phyloP scores from a whole-genome alignment of 2,797 vertebrate genomes.

The Decapterus maruadsi region DNA sequence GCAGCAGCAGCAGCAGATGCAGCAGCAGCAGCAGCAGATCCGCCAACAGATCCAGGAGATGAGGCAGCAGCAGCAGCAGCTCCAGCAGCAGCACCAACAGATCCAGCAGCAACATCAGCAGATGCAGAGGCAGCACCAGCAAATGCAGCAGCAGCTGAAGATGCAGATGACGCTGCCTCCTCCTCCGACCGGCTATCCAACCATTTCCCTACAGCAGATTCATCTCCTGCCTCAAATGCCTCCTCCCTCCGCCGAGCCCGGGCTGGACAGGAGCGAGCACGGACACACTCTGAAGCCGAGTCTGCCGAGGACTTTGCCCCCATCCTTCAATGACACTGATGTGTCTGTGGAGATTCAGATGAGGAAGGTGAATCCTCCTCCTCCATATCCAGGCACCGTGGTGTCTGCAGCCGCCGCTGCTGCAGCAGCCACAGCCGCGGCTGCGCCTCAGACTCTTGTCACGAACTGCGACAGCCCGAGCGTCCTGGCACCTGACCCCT shows the following conservation, averaged over 20 bases:
- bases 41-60: constrained; percentile 86
- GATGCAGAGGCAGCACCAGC: constrained; percentile 88
- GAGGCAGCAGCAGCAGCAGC: constrained; percentile 87
- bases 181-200: constrained; percentile 83
- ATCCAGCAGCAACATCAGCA: constrained; percentile 88
- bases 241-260: constrained; percentile 78
- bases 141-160: constrained; percentile 89
- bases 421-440: constrained; percentile 41
- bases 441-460: constrained; percentile 76
- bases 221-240: constrained; percentile 84
- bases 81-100: constrained; percentile 88
- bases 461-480: constrained; percentile 85
- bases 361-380: constrained; percentile 92
- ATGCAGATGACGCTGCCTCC: constrained; percentile 85
- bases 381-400: constrained; percentile 81
- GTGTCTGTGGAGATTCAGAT: constrained; percentile 89
- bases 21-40: constrained; percentile 86
- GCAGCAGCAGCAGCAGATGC: constrained; percentile 86
- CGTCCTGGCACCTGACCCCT: constrained; percentile 87
- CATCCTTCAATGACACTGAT: constrained; percentile 87
- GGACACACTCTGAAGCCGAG: constrained; percentile 88
- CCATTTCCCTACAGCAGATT: constrained; percentile 86
- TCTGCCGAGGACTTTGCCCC: constrained; percentile 80
- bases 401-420: constrained; percentile 62
- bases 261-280: constrained; percentile 83